Conservation (phyloP, 2,797 vertebrate genomes). For the Lagodon rhomboides region DNA sequence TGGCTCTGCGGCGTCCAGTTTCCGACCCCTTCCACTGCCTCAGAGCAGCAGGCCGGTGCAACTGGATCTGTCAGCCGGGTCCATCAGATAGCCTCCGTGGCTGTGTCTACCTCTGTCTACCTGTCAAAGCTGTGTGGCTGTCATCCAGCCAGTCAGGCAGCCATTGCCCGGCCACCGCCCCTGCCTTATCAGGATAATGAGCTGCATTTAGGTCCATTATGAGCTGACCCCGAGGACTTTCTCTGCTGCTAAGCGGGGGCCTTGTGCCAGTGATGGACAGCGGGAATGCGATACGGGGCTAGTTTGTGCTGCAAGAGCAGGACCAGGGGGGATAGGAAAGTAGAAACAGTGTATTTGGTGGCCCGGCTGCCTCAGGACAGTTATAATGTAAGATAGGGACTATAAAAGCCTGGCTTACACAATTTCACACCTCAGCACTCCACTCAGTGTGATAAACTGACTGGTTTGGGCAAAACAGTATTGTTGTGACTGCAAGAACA, state of each 20-base stretch:
- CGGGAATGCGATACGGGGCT: constrained; percentile 74
- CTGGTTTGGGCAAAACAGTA: background rate
- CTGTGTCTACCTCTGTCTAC: constrained; percentile 74
- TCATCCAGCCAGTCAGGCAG: constrained; percentile 79
- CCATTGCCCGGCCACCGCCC: constrained; percentile 73
- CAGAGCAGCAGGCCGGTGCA: constrained; percentile 68
- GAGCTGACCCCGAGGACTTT: constrained; percentile 83
- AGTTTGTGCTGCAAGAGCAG: constrained; percentile 37
- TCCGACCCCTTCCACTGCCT: constrained; percentile 71
- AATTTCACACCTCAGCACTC: constrained; percentile 1
- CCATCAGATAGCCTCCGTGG: constrained; percentile 81
- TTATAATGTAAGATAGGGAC: constrained; percentile 7
- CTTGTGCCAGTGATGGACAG: constrained; percentile 82
- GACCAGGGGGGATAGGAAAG: constrained; percentile 44
- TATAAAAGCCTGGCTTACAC: constrained; percentile 9
- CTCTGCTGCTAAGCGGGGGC: constrained; percentile 78
- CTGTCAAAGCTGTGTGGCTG: constrained; percentile 79
- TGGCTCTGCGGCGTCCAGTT: constrained; percentile 75
- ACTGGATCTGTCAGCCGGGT: constrained; percentile 78
- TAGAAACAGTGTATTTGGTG: constrained; percentile 39
- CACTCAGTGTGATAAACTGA: background rate
- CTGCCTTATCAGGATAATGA: constrained; percentile 86
- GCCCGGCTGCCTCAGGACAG: constrained; percentile 23
- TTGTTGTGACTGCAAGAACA: background rate
- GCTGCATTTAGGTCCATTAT: constrained; percentile 84